phyloP scores from a whole-genome alignment of 2,888 invertebrate species.

The Scaptomyza cyrtandrae region DNA sequence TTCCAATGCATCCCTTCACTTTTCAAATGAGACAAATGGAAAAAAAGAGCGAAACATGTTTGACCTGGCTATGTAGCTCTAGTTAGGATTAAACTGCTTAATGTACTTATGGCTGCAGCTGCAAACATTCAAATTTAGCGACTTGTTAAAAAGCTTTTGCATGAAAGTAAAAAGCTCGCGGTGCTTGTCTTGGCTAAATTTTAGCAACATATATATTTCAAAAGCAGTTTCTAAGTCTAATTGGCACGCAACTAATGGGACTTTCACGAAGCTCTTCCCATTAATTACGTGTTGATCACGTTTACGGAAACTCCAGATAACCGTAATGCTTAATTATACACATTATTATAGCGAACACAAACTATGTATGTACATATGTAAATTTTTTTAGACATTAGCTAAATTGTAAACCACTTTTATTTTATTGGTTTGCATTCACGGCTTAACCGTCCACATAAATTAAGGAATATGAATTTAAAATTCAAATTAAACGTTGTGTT shows the following conservation, averaged over 20 bases:
- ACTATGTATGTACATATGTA: not conserved
- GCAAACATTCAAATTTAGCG: conserved; percentile 6
- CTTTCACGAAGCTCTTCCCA: not conserved
- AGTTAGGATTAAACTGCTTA: conserved; percentile 41
- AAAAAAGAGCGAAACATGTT: not conserved
- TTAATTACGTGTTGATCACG: conserved; percentile 9
- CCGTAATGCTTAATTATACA: not conserved
- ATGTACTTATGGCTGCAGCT: not conserved
- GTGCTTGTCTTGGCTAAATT: conserved; percentile 42
- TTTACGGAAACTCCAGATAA: conserved; percentile 17
- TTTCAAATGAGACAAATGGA: conserved; percentile 33
- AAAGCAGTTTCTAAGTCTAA: conserved; percentile 1
- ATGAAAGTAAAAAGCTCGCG: conserved; percentile 29
- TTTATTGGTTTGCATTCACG: not conserved
- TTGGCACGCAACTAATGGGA: conserved; percentile 2
- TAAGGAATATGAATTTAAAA: conserved; percentile 6
- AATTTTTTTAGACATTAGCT: conserved; percentile 2
- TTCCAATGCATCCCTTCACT: conserved; percentile 71
- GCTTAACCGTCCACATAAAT: not conserved
- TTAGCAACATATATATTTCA: not conserved
- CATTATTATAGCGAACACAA: too few species aligned
- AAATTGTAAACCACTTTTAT: not conserved
- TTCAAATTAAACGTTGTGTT: not conserved
- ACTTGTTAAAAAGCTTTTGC: conserved; percentile 33
- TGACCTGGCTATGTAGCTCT: conserved; percentile 39